phyloP scores from a whole-genome alignment of 1,140 invertebrate genomes.

The Aphaenogaster rudis region DNA sequence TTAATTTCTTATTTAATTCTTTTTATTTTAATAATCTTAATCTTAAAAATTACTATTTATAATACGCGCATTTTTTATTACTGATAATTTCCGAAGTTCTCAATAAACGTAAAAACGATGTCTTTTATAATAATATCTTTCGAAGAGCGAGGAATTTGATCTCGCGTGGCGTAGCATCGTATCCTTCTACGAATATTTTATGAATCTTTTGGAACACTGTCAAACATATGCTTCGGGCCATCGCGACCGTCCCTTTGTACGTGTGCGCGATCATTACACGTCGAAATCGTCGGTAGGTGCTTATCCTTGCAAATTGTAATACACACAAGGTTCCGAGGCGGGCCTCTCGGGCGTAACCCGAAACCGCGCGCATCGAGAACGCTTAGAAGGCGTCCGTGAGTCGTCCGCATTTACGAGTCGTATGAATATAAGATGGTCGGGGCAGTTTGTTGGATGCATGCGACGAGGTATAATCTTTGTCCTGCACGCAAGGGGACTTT shows the following conservation, averaged over 20 bases:
- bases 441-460: slow-evolving; percentile 65
- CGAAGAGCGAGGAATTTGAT: slow-evolving; percentile 33
- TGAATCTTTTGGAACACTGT: slow-evolving; percentile 29
- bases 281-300: slow-evolving; percentile 68
- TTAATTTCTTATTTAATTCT: neutral
- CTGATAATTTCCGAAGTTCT: neutral
- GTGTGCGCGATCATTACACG: slow-evolving; percentile 62
- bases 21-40: neutral
- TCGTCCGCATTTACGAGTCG: slow-evolving; percentile 72
- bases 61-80: neutral
- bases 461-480: slow-evolving; percentile 74
- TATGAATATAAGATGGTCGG: slow-evolving; percentile 71
- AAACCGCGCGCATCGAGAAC: slow-evolving; percentile 68
- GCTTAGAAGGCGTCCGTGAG: slow-evolving; percentile 73
- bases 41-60: neutral
- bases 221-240: slow-evolving; percentile 27
- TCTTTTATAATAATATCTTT: slow-evolving; percentile 1
- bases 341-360: slow-evolving; percentile 61
- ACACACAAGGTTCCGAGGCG: slow-evolving; percentile 68
- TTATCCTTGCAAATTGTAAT: slow-evolving; percentile 69
- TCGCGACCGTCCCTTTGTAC: slow-evolving; percentile 53
- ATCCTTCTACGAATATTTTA: slow-evolving; percentile 47
- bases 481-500: slow-evolving; percentile 65
- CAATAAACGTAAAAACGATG: neutral
- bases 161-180: slow-evolving; percentile 19